A percentile compares a stretch with the other conserved stretches of the same genome.
These are phyloP conservation scores for Conomelus anceps DNA, from an alignment of 2,888 invertebrate species.

Conservation along the genomic window DNA sequence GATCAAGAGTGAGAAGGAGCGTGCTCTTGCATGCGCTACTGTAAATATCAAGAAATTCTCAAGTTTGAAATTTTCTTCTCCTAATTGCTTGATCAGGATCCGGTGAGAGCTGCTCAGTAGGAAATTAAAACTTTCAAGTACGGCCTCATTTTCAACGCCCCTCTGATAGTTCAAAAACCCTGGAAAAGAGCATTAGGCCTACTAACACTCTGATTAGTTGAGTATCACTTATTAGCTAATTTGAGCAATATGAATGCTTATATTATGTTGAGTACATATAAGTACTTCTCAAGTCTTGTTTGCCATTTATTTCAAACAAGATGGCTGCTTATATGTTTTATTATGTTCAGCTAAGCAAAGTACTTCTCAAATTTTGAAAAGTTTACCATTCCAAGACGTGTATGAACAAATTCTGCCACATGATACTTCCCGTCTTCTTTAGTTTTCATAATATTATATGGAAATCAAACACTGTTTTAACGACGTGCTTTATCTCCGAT, in stretches of 20 bases:
- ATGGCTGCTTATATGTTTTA: neutral
- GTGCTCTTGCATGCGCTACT: neutral
- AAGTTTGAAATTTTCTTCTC: neutral
- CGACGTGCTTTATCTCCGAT: too few relatives aligned
- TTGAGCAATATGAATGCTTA: neutral
- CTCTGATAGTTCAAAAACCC: neutral
- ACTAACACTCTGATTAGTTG: neutral
- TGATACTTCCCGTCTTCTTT: too few relatives aligned
- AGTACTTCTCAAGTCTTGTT: neutral
- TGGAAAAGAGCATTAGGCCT: neutral
- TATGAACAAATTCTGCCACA: too few relatives aligned
- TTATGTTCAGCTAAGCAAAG: neutral
- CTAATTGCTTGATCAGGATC: neutral
- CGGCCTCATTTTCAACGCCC: neutral
- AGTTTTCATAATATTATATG: too few relatives aligned
- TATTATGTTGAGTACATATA: neutral
- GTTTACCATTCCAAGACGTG: neutral
- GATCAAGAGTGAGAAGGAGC: too few relatives aligned
- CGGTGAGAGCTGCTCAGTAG: neutral
- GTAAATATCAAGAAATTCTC: neutral
- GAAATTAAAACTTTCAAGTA: neutral
- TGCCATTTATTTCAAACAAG: too few relatives aligned
- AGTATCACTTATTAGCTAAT: neutral
- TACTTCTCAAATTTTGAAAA: neutral
- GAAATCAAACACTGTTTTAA: too few relatives aligned